These are phyloP conservation scores for Dasysyrphus albostriatus DNA, from an alignment of 2,888 invertebrate species.

Conservation along the genomic window DNA sequence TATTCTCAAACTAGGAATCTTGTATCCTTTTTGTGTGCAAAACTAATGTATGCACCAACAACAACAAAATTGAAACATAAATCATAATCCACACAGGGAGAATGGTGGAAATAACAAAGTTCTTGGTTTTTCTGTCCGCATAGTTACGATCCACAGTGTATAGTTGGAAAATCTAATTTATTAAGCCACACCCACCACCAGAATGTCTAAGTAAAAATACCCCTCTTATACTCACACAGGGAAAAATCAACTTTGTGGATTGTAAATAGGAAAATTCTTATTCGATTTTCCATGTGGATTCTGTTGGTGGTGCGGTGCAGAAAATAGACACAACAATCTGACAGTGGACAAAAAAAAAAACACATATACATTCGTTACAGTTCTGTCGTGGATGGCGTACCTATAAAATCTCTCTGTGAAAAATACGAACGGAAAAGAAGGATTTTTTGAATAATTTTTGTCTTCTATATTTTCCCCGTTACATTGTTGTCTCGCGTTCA, in stretches of 20 bases:
- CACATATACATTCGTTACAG: constrained; percentile 63
- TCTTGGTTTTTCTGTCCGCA: not conserved
- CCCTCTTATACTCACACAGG: constrained; percentile 76
- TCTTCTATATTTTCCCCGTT: constrained; percentile 21
- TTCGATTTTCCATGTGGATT: constrained; percentile 66
- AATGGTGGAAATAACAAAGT: not conserved
- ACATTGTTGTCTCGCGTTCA: constrained; percentile 43
- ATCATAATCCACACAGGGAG: constrained; percentile 63
- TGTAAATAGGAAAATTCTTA: constrained; percentile 63
- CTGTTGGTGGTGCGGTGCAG: constrained; percentile 14
- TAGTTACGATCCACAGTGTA: constrained; percentile 59
- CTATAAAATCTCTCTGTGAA: not conserved
- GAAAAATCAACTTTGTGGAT: constrained; percentile 40
- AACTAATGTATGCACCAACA: constrained; percentile 66
- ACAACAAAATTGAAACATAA: constrained; percentile 71
- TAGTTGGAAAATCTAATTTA: constrained; percentile 81
- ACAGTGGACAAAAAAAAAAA: constrained; percentile 33
- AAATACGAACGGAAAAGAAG: constrained; percentile 48
- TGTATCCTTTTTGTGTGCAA: constrained; percentile 39
- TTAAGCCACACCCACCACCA: constrained; percentile 83
- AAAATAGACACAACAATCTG: constrained; percentile 23
- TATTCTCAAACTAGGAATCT: not conserved
- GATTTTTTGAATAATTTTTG: constrained; percentile 43
- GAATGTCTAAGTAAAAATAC: constrained; percentile 17
- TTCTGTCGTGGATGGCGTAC: constrained; percentile 61